Conservation (phyloP, 2,888 invertebrate genomes). For the Cosmorhoe ocellata region DNA sequence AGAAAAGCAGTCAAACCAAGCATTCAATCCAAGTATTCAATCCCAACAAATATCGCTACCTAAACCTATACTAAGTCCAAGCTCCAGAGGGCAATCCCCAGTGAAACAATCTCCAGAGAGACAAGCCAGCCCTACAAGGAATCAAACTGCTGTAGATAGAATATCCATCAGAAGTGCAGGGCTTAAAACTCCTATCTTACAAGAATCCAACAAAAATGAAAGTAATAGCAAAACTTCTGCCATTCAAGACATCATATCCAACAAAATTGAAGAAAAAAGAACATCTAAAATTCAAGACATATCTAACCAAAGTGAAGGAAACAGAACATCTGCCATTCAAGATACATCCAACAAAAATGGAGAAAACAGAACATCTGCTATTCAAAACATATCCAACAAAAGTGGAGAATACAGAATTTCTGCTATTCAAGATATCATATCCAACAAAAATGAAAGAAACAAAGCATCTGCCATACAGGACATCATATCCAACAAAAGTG, state of each 20-base stretch:
- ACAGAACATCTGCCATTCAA: too few relatives aligned
- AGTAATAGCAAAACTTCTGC: too few relatives aligned
- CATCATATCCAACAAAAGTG: too few relatives aligned
- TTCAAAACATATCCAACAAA: too few relatives aligned
- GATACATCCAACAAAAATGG: conserved; percentile 13
- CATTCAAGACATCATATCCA: not conserved
- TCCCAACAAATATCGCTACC: conserved; percentile 8
- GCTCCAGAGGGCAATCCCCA: conserved; percentile 8
- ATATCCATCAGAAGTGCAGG: conserved; percentile 18
- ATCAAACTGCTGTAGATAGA: conserved; percentile 8
- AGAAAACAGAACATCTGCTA: too few relatives aligned
- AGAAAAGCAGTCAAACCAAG: conserved; percentile 17
- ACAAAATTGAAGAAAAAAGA: conserved; percentile 6
- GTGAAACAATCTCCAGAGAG: conserved; percentile 8
- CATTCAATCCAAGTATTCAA: conserved; percentile 13
- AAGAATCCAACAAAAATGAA: conserved; percentile 20
- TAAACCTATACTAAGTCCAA: conserved; percentile 12
- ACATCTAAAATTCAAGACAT: too few relatives aligned
- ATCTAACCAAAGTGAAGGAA: conserved; percentile 14
- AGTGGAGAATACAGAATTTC: conserved; percentile 9
- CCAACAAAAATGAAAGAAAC: conserved; percentile 14
- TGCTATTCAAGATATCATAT: too few relatives aligned
- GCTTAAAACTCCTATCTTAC: conserved; percentile 3
- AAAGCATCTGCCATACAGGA: too few relatives aligned
- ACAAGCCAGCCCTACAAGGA: conserved; percentile 21